Percentiles rank a stretch among this genome's conserved stretches.
Conservation (phyloP, 2,113 vertebrate genomes). For the Lutjanus erythropterus region DNA sequence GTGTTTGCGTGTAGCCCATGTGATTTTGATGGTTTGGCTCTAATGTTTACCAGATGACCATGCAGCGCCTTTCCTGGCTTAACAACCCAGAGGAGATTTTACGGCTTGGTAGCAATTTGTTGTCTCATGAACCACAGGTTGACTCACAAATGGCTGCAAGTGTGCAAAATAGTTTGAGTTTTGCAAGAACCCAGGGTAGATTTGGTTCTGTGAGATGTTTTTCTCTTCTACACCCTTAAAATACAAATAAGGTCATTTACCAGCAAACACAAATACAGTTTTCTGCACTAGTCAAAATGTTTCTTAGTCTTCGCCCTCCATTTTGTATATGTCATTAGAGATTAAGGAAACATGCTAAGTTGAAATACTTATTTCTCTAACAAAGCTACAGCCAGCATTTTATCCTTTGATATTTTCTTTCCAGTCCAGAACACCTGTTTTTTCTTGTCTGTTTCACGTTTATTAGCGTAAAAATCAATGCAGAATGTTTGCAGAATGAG, state of each 20-base stretch:
- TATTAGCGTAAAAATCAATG: too few relatives aligned
- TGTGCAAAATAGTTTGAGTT: conserved; percentile 64
- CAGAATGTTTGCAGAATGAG: too few relatives aligned
- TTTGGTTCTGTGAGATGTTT: conserved; percentile 7
- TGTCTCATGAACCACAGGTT: conserved; percentile 80
- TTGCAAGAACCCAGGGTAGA: neutral
- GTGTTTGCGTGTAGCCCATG: conserved; percentile 50
- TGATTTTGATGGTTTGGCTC: conserved; percentile 64
- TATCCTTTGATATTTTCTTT: too few relatives aligned
- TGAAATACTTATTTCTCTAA: too few relatives aligned
- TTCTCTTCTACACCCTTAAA: neutral
- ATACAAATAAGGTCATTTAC: neutral
- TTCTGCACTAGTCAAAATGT: neutral
- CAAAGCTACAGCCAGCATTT: too few relatives aligned
- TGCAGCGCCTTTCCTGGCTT: conserved; percentile 51
- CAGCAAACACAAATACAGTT: neutral
- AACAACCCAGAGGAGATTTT: conserved; percentile 74
- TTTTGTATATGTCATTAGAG: too few relatives aligned
- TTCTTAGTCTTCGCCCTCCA: neutral
- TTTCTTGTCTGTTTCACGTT: too few relatives aligned
- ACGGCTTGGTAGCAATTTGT: conserved; percentile 82
- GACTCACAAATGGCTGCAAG: conserved; percentile 66
- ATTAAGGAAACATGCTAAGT: too few relatives aligned
- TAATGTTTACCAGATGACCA: conserved; percentile 84
- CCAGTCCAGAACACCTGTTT: too few relatives aligned